Conservation (phyloP, 2,113 vertebrate species). For the Chrysemys picta region DNA sequence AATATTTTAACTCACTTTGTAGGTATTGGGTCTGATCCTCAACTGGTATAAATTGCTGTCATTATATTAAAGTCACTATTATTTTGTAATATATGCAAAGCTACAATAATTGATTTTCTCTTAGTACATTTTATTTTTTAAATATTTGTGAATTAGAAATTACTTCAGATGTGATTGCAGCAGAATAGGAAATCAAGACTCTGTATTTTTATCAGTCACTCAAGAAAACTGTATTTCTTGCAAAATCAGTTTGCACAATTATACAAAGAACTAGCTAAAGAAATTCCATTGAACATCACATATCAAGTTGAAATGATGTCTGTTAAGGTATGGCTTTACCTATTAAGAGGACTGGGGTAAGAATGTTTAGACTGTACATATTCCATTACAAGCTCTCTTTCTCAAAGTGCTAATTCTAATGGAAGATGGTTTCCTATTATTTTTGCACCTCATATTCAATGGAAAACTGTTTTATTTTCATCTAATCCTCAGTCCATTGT, state of each 20-base stretch:
- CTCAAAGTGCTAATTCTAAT: not conserved
- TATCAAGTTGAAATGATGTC: not conserved
- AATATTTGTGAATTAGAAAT: not conserved
- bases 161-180: not conserved
- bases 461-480: not conserved
- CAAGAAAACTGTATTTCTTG: not conserved
- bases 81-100: not conserved
- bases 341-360: not conserved
- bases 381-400: not conserved
- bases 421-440: not conserved
- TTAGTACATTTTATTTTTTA: no score
- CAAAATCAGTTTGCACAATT: not conserved
- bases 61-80: not conserved
- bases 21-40: not conserved
- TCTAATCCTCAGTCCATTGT: not conserved
- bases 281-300: not conserved
- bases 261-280: not conserved
- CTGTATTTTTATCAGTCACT: not conserved
- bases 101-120: not conserved
- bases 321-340: no score
- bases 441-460: not conserved
- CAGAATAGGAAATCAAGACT: not conserved
- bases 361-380: not conserved
- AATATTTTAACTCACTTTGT: not conserved
- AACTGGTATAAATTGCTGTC: not conserved